Percentiles rank a stretch among this genome's conserved stretches.
phyloP scores from a whole-genome alignment of 2,113 vertebrate genomes.

The Oxyura jamaicensis region DNA sequence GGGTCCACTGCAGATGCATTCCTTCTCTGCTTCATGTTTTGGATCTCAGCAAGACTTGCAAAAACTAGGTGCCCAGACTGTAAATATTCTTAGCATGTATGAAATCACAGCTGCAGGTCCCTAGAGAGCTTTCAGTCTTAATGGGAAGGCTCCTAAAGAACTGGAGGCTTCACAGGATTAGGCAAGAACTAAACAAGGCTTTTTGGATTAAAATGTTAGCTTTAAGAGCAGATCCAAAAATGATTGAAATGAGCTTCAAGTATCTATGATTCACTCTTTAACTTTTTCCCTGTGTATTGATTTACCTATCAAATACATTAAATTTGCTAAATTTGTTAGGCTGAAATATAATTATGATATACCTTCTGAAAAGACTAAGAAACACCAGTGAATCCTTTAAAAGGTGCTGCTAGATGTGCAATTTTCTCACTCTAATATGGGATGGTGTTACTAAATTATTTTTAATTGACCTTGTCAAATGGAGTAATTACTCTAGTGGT shows the following conservation, averaged over 20 bases:
- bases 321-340: not conserved
- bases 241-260: not conserved
- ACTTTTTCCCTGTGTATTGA: not conserved
- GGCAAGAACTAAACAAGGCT: not conserved
- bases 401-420: not conserved
- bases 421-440: not conserved
- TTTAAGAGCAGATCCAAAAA: not conserved
- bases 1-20: not conserved
- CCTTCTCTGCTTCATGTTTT: not conserved
- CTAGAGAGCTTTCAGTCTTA: not conserved
- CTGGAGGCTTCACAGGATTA: not conserved
- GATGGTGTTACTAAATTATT: slow-evolving; percentile 11
- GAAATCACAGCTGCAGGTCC: not conserved
- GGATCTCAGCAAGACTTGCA: not conserved
- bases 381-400: not conserved
- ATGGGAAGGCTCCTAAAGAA: not conserved
- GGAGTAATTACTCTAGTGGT: not conserved
- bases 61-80: not conserved
- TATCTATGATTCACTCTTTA: not conserved
- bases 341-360: not conserved
- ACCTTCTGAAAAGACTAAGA: not conserved
- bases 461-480: slow-evolving; percentile 33
- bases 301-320: not conserved
- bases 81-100: not conserved
- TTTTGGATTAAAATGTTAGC: not conserved